Percentiles rank a stretch among this genome's conserved stretches.
phyloP scores from a whole-genome alignment of 1,140 invertebrate genomes.

The Pseudachorutes palmiensis region DNA sequence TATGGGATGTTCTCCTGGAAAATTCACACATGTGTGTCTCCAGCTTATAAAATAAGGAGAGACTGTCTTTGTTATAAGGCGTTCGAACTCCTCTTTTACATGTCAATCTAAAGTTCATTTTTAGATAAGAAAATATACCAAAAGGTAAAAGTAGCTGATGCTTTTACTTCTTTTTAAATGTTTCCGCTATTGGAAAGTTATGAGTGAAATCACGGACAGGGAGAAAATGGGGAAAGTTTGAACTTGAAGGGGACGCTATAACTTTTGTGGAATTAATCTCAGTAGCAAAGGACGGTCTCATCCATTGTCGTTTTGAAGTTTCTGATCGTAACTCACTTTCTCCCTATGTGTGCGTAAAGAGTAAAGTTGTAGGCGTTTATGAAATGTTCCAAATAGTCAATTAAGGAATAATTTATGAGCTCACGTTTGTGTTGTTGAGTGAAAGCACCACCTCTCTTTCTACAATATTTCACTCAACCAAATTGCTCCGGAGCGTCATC shows the following conservation, averaged over 20 bases:
- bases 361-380: not conserved
- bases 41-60: not conserved
- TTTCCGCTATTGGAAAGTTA: no score
- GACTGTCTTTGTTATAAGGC: not conserved
- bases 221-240: no score
- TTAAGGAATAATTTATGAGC: slow-evolving; percentile 13
- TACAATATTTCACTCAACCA: not conserved
- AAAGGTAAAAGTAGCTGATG: no score
- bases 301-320: not conserved
- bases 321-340: not conserved
- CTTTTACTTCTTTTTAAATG: no score
- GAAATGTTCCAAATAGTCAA: slow-evolving; percentile 7
- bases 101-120: no score
- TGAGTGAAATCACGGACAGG: no score
- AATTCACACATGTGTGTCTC: not conserved
- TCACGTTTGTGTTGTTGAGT: not conserved
- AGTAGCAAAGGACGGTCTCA: no score
- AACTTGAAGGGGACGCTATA: no score
- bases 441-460: no score
- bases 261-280: no score
- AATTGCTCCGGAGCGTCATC: no score
- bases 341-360: not conserved
- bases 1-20: not conserved
- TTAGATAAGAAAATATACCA: no score
- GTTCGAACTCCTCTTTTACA: not conserved